A percentile compares a stretch with the other conserved stretches of the same genome.
Conservation (phyloP, 1,140 invertebrate genomes). For the Aradophagus sp. region DNA sequence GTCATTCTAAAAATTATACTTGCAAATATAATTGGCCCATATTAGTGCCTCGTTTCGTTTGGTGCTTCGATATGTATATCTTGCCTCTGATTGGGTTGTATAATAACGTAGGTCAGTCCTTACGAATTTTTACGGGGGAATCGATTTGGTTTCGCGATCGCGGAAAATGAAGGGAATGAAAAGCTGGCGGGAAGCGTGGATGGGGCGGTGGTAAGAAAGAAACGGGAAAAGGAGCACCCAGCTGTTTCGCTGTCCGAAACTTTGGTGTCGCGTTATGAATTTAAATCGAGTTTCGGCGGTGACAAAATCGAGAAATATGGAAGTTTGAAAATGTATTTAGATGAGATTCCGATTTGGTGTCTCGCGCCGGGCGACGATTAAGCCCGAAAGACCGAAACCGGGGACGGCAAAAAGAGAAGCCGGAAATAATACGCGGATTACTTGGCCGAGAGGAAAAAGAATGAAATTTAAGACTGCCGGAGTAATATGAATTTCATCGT, state of each 20-base stretch:
- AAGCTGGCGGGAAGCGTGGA: too few relatives aligned
- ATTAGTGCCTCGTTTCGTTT: too few relatives aligned
- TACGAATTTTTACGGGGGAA: too few relatives aligned
- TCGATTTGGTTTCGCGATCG: too few relatives aligned
- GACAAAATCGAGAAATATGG: slow-evolving; percentile 40
- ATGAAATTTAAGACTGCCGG: slow-evolving; percentile 27
- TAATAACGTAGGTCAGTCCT: too few relatives aligned
- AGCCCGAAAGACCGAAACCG: slow-evolving; percentile 39
- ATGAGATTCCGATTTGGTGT: slow-evolving; percentile 48
- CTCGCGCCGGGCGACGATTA: slow-evolving; percentile 40
- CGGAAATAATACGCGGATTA: slow-evolving; percentile 39
- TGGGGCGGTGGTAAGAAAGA: too few relatives aligned
- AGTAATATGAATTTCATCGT: slow-evolving; percentile 44
- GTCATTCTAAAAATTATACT: too few relatives aligned
- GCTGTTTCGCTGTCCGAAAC: slow-evolving; percentile 24
- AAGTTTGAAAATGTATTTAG: slow-evolving; percentile 54
- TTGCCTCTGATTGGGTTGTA: too few relatives aligned
- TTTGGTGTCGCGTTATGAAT: slow-evolving; percentile 44
- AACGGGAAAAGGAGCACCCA: neutral
- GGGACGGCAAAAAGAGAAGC: slow-evolving; percentile 14
- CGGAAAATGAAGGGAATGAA: too few relatives aligned
- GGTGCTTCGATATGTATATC: too few relatives aligned
- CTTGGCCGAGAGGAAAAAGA: slow-evolving; percentile 23
- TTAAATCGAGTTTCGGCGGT: slow-evolving; percentile 48
- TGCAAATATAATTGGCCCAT: too few relatives aligned